These are phyloP conservation scores for Paracyclopina nana DNA, from an alignment of 1,140 invertebrate species.

Conservation along the genomic window DNA sequence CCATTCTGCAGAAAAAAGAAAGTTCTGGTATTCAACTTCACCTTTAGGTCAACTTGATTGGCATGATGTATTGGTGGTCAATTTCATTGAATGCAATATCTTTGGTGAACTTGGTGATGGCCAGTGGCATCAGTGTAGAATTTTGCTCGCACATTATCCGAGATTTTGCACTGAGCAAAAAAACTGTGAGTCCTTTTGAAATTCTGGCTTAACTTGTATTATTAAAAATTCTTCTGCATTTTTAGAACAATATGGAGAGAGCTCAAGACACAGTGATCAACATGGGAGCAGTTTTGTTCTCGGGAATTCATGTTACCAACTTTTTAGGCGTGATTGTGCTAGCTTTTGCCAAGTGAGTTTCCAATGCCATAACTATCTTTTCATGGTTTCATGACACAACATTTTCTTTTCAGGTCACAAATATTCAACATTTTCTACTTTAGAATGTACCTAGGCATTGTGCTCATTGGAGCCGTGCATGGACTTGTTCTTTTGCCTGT, in stretches of 20 bases:
- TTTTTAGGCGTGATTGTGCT: constrained; percentile 85
- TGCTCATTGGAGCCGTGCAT: constrained; percentile 83
- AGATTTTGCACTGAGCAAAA: background rate
- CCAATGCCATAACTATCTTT: too few relatives aligned
- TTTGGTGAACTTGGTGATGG: constrained; percentile 90
- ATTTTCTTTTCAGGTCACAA: constrained; percentile 90
- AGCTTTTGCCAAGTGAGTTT: too few relatives aligned
- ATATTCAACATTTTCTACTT: constrained; percentile 43
- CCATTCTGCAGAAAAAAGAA: too few relatives aligned
- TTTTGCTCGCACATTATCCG: constrained; percentile 73
- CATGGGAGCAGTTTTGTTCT: constrained; percentile 40
- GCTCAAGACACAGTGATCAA: background rate
- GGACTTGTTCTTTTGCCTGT: constrained; percentile 91
- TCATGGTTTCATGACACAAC: too few relatives aligned
- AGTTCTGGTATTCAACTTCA: too few relatives aligned
- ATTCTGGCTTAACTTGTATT: too few relatives aligned
- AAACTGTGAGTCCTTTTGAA: too few relatives aligned
- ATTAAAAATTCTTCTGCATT: too few relatives aligned
- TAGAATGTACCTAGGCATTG: constrained; percentile 92
- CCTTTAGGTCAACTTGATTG: constrained; percentile 61
- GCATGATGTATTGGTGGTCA: constrained; percentile 72
- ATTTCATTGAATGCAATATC: constrained; percentile 77
- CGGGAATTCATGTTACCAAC: constrained; percentile 91
- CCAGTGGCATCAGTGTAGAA: constrained; percentile 78
- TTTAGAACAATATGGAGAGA: background rate